Base-by-base conservation (phyloP, 2,888 invertebrate species). In the Sinodicranocentrus sp. region DNA sequence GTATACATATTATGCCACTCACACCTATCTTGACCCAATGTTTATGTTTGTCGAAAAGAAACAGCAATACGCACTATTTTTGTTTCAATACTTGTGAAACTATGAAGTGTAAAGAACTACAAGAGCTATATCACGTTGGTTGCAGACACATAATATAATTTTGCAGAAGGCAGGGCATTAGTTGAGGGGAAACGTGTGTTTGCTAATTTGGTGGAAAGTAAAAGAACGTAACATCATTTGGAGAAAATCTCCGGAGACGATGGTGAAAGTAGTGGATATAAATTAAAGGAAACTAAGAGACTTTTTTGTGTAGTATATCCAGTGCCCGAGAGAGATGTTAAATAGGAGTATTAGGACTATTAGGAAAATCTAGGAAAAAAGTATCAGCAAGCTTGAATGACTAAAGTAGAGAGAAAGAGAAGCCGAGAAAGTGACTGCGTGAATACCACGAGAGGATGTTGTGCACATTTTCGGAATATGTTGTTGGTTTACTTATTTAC, bases 401-500 rank as follows among this genome's bases (percentile, higher is more conserved):
- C 73, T 39, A 73, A 39, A 17, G 39, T 5, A 13, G 13, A 8
- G 39, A 39, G 39, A 39, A 10, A n/a, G 13, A 23, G 17, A 57
- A 33, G 21, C 57, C 39, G n/a, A n/a, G 25, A 43, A 72, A 72
- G 59, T 72, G 71, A 57, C 71, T 71, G n/a, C n/a, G n/a, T n/a
- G n/a, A n/a, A n/a, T n/a, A n/a, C n/a, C n/a, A n/a, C n/a, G n/a
- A n/a, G n/a, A n/a, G n/a, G n/a, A n/a, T n/a, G n/a, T n/a, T 75
- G 75, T 76, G 67, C 28, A 19, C 15, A 57, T 25, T 82, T 75
- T 39, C 67, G 39, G 63, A 75, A 71, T 78, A 54, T 83, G 71
- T 54, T 57, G 65, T 65, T 73, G 84, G 75, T 71, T 80, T 75
- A 79, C 75, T 72, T 71, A 72, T 84, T 84, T 79, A 73, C 73